Evolutionary conservation across 2,113 vertebrate genomes (phyloP).

Genomic region (Petrocephalus microphthalmus): DNA sequence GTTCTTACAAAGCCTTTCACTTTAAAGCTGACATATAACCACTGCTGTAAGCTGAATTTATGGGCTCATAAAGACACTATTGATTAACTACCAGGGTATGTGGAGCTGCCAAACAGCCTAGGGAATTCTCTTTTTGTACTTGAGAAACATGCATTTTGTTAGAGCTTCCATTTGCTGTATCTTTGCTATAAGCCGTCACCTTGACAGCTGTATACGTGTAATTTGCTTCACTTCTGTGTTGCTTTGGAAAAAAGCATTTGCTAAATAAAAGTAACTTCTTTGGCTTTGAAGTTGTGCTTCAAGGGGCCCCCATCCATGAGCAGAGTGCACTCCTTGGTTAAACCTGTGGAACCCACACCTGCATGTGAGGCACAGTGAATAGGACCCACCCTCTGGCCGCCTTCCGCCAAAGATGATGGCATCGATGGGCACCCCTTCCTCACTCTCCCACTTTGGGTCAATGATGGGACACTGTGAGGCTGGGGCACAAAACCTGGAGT

Average conservation of each 20-base stretch:
- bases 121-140: not conserved
- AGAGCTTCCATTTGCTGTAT: not conserved
- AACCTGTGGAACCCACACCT: too few species aligned
- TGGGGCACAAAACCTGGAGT: conserved; percentile 64
- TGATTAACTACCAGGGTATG: not conserved
- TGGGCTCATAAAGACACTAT: not conserved
- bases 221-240: not conserved
- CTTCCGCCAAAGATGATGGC: conserved; percentile 67
- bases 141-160: not conserved
- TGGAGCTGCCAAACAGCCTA: not conserved
- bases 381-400: conserved; percentile 52
- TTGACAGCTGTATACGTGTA: not conserved
- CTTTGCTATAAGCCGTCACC: not conserved
- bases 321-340: not conserved
- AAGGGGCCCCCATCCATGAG: not conserved
- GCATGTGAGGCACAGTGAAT: too few species aligned
- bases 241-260: not conserved
- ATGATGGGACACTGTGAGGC: conserved; percentile 64
- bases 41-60: not conserved
- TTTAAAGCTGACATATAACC: not conserved
- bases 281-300: not conserved
- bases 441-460: conserved; percentile 61
- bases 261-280: not conserved
- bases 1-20: not conserved
- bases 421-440: conserved; percentile 63